Conservation (phyloP, 2,113 vertebrate genomes). For the Benitochromis conjunctus region DNA sequence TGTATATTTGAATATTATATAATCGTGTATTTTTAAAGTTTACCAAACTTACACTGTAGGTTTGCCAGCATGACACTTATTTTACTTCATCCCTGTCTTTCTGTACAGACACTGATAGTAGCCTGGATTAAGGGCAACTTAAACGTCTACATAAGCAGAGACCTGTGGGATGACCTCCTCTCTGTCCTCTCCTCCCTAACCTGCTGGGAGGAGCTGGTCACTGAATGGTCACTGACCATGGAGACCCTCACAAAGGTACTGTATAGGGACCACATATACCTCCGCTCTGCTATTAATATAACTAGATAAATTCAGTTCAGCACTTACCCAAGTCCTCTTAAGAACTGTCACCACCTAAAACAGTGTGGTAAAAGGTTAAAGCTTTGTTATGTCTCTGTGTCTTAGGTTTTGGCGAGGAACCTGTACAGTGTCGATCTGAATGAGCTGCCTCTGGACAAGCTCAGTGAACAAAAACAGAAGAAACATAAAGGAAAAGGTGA, state of each 20-base stretch:
- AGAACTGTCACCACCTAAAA: background rate
- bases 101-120: conserved; percentile 92
- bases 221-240: conserved; percentile 99
- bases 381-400: background rate
- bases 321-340: background rate
- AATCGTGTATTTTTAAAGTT: background rate
- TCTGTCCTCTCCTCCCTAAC: conserved; percentile 93
- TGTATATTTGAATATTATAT: background rate
- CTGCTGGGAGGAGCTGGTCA: conserved; percentile 97
- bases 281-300: background rate
- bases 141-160: conserved; percentile 95
- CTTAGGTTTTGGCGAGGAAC: conserved; percentile 89
- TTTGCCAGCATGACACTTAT: background rate
- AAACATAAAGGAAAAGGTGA: conserved; percentile 99
- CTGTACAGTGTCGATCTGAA: conserved; percentile 93
- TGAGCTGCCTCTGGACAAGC: conserved; percentile 94
- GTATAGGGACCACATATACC: background rate
- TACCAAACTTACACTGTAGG: background rate
- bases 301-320: background rate
- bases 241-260: conserved; percentile 92
- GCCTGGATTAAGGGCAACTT: conserved; percentile 99
- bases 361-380: background rate
- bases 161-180: conserved; percentile 96
- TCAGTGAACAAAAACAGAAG: conserved; percentile 98
- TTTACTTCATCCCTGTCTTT: conserved; percentile 18